Percentiles rank a stretch among this genome's conserved stretches.
Conservation (phyloP, 2,888 invertebrate genomes). For the Poecilobothrus nobilitatus region DNA sequence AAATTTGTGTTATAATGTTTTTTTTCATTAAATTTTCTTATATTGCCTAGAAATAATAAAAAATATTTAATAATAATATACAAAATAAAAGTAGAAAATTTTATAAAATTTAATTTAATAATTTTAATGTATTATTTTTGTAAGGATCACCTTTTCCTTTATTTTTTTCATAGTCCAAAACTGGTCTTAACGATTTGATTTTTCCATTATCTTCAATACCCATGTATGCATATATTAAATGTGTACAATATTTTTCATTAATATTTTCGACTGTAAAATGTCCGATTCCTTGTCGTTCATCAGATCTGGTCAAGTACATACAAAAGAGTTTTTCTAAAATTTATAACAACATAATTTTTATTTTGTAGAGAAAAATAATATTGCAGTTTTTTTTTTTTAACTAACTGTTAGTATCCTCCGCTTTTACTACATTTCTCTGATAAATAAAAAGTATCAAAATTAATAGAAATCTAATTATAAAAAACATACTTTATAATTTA, state of each 20-base stretch:
- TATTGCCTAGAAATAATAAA: neutral
- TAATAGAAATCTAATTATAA: too few species aligned
- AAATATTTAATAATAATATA: too few species aligned
- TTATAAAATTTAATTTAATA: too few species aligned
- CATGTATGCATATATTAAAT: slow-evolving; percentile 8
- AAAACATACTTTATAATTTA: too few species aligned
- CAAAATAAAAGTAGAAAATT: too few species aligned
- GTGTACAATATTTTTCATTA: neutral
- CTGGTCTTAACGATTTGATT: neutral
- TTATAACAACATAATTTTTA: neutral
- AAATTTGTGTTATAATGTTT: slow-evolving; percentile 8
- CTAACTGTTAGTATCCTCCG: neutral
- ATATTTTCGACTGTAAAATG: slow-evolving; percentile 2
- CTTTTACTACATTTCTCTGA: too few species aligned
- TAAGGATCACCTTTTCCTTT: neutral
- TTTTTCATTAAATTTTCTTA: neutral
- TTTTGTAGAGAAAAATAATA: neutral
- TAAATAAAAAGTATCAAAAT: too few species aligned
- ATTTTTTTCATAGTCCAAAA: neutral
- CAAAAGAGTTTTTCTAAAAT: slow-evolving; percentile 7
- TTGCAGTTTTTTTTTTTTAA: neutral
- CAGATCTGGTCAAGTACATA: neutral
- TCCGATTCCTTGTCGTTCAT: neutral
- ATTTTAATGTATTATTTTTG: neutral
- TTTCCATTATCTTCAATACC: neutral